Conservation (phyloP, 2,888 invertebrate genomes). For the Leptinotarsa rubiginosa region DNA sequence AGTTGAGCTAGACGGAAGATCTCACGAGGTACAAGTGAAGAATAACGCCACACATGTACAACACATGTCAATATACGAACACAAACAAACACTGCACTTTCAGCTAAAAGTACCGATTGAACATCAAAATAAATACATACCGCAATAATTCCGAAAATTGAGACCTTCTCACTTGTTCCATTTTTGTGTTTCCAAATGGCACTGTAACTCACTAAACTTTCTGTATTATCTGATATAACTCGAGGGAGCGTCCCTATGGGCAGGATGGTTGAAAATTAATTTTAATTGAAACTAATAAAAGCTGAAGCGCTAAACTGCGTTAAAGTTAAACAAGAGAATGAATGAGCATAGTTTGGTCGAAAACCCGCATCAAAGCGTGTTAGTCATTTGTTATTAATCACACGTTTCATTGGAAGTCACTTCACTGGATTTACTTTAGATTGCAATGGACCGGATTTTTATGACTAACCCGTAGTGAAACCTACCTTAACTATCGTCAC, state of each 20-base stretch:
- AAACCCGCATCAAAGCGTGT: slow-evolving; percentile 50
- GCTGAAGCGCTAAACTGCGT: slow-evolving; percentile 42
- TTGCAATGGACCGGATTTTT: slow-evolving; percentile 35
- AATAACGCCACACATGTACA: slow-evolving; percentile 48
- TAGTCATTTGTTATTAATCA: slow-evolving; percentile 55
- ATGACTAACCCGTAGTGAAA: slow-evolving; percentile 37
- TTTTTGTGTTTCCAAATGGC: slow-evolving; percentile 35
- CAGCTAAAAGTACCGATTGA: slow-evolving; percentile 18
- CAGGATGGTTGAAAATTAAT: slow-evolving; percentile 66
- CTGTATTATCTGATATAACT: slow-evolving; percentile 26
- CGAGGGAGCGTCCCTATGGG: slow-evolving; percentile 52
- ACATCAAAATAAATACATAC: slow-evolving; percentile 49
- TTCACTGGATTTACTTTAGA: slow-evolving; percentile 39
- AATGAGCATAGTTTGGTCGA: slow-evolving; percentile 45
- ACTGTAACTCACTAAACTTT: slow-evolving; percentile 39
- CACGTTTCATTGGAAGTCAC: slow-evolving; percentile 44
- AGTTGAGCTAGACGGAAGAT: slow-evolving; percentile 30
- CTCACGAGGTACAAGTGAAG: slow-evolving; percentile 19
- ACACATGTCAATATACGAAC: slow-evolving; percentile 45
- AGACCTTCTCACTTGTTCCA: slow-evolving; percentile 53
- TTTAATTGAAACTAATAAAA: slow-evolving; percentile 63
- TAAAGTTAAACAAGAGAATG: slow-evolving; percentile 44
- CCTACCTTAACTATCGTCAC: slow-evolving; percentile 23
- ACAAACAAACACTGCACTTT: slow-evolving; percentile 38
- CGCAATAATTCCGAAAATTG: slow-evolving; percentile 60